Evolutionary conservation across 2,888 invertebrate species (phyloP).

Genomic region (Pherbina coryleti): DNA sequence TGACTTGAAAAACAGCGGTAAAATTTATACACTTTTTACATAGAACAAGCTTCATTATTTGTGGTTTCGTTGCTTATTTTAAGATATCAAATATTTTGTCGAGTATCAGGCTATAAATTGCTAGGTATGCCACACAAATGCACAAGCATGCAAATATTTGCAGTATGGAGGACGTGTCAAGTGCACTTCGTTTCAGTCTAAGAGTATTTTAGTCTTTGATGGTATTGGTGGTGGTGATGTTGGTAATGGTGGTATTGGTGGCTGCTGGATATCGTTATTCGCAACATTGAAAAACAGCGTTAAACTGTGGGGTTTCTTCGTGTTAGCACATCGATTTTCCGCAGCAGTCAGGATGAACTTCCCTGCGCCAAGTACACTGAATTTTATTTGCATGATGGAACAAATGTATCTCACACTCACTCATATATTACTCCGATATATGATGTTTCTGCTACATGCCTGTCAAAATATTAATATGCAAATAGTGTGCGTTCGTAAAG

Average conservation of each 20-base stretch:
- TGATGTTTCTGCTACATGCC: constrained; percentile 10
- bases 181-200: constrained; percentile 17
- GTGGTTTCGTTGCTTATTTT: constrained; percentile 14
- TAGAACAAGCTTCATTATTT: neutral
- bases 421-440: neutral
- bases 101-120: neutral
- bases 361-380: neutral
- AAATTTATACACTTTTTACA: neutral
- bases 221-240: neutral
- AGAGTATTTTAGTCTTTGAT: neutral
- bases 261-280: neutral
- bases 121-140: neutral
- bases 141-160: constrained; percentile 35
- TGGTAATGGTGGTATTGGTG: neutral
- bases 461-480: constrained; percentile 16
- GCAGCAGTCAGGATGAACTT: neutral
- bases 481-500: neutral
- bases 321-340: neutral
- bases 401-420: neutral
- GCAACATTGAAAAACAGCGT: neutral
- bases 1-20: neutral
- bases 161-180: constrained; percentile 20
- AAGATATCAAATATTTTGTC: constrained; percentile 1
- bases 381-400: constrained; percentile 15
- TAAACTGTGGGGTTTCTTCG: neutral